Evolutionary conservation across 1,140 invertebrate genomes (phyloP), one percentile per base, ranked within the genome.

Genomic region (Anastatus disparis): DNA sequence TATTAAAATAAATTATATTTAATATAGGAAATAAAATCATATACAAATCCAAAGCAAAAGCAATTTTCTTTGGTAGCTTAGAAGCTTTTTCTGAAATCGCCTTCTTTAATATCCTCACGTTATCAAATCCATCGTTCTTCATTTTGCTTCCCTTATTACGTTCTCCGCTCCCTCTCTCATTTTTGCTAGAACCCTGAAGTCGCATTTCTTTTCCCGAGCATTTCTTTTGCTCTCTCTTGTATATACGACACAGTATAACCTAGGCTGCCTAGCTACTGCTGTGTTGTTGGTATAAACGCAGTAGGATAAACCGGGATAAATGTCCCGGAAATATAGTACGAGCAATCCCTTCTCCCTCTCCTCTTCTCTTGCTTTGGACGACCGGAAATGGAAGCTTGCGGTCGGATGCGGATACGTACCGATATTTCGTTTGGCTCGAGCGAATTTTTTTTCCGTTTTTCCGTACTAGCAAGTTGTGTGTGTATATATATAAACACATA

Each of bases 311-410:
- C 79, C 76, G 79, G 85, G 85, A 87, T 87, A 87, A 87, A 86
- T 83, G 80, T 83, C 79, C 82, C 84, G 85, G 85, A 88, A 87
- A 87, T 88, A 87, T 82, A 85, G 82, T 67, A 63, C 72, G 42
- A 65, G 80, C 75, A n/a, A n/a, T n/a, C 76, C 79, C 81, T 81
- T 81, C 78, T 81, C 75, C 80, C 79, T 42, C 27, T 9, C 13
- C 29, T 7, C 26, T n/a, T 12, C 20, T 4, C 55, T n/a, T 26
- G 24, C 9, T 27, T n/a, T 27, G 22, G 35, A 13, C 74, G 73
- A 83, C 79, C 86, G 87, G 87, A 88, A 89, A 88, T 88, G 80
- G 86, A 88, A 87, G 82, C 82, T 86, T 81, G 85, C 79, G 85
- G 80, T 86, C 84, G 86, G 86, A 87, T 85, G 82, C 77, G 81